A percentile compares a stretch with the other conserved stretches of the same genome.
These are phyloP conservation scores for Limenitis camilla DNA, from an alignment of 2,888 invertebrate species.

Conservation along the genomic window DNA sequence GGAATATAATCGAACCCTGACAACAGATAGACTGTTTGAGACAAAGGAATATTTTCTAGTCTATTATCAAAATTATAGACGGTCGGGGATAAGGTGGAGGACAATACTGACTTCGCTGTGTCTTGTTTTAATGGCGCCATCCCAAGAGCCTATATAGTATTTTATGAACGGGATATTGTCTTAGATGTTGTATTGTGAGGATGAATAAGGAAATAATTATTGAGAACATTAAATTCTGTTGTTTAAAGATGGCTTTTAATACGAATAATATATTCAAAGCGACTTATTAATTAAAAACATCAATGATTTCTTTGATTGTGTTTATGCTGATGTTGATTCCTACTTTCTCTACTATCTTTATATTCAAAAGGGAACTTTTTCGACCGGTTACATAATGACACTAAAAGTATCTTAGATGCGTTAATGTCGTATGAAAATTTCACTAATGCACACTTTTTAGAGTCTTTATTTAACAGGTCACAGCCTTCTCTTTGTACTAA, in stretches of 20 bases:
- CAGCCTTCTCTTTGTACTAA: too few species aligned
- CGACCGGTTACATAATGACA: too few species aligned
- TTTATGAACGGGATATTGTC: conserved; percentile 52
- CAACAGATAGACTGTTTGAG: conserved; percentile 53
- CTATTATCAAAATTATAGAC: conserved; percentile 72
- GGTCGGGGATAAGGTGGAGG: conserved; percentile 40
- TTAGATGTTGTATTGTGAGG: conserved; percentile 42
- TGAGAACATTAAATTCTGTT: conserved; percentile 28
- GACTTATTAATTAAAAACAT: too few species aligned
- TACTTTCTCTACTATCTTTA: too few species aligned
- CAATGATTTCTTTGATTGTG: too few species aligned
- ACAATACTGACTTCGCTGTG: conserved; percentile 50
- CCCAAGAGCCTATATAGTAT: conserved; percentile 50
- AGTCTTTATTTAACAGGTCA: too few species aligned
- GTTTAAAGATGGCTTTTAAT: conserved; percentile 15
- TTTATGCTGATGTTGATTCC: too few species aligned
- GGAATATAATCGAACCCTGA: conserved; percentile 59
- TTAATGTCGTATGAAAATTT: too few species aligned
- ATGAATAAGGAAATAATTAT: conserved; percentile 32
- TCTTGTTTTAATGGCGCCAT: conserved; percentile 65
- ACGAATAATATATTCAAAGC: too few species aligned
- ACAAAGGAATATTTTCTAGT: conserved; percentile 72
- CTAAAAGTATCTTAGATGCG: too few species aligned
- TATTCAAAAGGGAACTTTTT: too few species aligned
- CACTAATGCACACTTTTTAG: too few species aligned